Evolutionary conservation across 2,888 invertebrate genomes (phyloP).

Genomic region (Hemithea aestivaria): DNA sequence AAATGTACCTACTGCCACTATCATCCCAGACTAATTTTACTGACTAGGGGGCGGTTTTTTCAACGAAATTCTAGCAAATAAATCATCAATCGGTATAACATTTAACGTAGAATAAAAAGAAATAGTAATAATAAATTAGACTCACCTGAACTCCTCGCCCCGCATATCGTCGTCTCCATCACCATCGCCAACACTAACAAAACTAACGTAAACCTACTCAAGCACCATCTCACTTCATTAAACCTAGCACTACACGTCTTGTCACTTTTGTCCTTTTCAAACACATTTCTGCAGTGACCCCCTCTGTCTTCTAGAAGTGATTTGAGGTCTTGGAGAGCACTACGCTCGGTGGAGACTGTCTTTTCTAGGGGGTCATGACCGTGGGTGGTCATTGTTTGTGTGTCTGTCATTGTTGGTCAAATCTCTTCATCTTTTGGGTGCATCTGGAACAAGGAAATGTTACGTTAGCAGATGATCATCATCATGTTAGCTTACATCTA

Average conservation of each 20-base stretch:
- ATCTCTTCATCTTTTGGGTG: slow-evolving; percentile 57
- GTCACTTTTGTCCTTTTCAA: slow-evolving; percentile 40
- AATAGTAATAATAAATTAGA: neutral
- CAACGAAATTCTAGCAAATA: too few relatives aligned
- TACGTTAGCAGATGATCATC: too few relatives aligned
- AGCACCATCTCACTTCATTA: slow-evolving; percentile 59
- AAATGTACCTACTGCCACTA: too few relatives aligned
- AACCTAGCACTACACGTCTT: slow-evolving; percentile 42
- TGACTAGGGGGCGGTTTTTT: too few relatives aligned
- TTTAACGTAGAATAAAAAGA: too few relatives aligned
- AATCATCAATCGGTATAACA: too few relatives aligned
- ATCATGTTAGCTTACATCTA: slow-evolving; percentile 17
- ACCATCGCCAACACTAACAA: slow-evolving; percentile 55
- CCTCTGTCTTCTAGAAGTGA: slow-evolving; percentile 72
- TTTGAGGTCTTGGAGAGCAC: slow-evolving; percentile 62
- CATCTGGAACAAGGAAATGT: slow-evolving; percentile 62
- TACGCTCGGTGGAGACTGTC: slow-evolving; percentile 45
- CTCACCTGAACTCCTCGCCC: slow-evolving; percentile 72
- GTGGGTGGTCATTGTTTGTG: slow-evolving; percentile 25
- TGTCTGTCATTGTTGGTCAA: slow-evolving; percentile 48
- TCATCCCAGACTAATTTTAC: too few relatives aligned
- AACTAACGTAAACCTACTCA: slow-evolving; percentile 64
- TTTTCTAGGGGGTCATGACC: slow-evolving; percentile 52
- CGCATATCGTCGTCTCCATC: slow-evolving; percentile 49
- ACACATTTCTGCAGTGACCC: slow-evolving; percentile 33